Base-by-base conservation (phyloP, 2,888 invertebrate genomes). In the Acleris emargana region DNA sequence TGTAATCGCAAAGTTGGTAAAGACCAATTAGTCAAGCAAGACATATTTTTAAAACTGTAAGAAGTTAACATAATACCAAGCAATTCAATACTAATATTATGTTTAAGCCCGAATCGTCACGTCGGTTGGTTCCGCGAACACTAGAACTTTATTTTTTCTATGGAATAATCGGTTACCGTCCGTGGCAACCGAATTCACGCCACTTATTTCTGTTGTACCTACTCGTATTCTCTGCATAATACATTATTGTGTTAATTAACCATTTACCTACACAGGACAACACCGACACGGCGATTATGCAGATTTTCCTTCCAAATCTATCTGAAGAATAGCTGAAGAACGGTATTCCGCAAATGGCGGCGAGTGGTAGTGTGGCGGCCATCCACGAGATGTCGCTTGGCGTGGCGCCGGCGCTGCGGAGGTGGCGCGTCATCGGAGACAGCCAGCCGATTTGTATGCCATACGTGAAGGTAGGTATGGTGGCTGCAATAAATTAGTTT, bases 391-490 rank as follows among this genome's bases (percentile, higher is more conserved):
- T 79, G 69, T 87, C 86, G 67, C 75, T 79, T 64, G 81, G 77
- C 0, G 81, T 76, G 61, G 94, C 64, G 1, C 70, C 52, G 0
- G 71, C 58, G 0, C 91, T 87, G 70, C 88, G 83, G 62, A 93
- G 82, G 18, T 90, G 77, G 0, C 86, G 86, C 0, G 91, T 82
- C 76, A 91, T 91, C 0, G 93, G 93, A 0, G 94, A 93, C 3
- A 93, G 77, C 93, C 93, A 94, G 28, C 93, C 93, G 11, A 92
- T 85, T 68, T 90, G 89, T 25, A 89, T 88, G 38, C 93, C 93
- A 60, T 93, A 88, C 22, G 89, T 89, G 73, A 93, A 91, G 3
- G 92, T 88, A 9, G 93, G 89, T 42, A 93, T 77, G 20, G 93
- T 92, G 0, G 90, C 93, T 93, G 84, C 7, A 84, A 86, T 3